Evolutionary conservation across 2,888 invertebrate species (phyloP).

Genomic region (Cryptus armator): DNA sequence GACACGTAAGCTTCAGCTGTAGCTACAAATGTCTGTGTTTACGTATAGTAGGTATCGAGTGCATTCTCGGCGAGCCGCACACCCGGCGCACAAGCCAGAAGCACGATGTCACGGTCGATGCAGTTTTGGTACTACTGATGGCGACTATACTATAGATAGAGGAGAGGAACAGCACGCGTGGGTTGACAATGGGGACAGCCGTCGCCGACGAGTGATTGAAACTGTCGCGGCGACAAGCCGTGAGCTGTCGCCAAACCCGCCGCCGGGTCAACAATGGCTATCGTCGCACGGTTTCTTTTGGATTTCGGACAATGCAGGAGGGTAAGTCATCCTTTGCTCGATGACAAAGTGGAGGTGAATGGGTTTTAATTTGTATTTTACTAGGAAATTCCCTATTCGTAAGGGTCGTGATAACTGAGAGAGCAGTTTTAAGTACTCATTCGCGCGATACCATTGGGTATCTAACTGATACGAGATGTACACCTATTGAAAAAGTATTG

Average conservation of each 20-base stretch:
- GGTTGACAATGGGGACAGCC: slow-evolving; percentile 59
- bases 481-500: too few relatives aligned
- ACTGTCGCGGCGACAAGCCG: slow-evolving; percentile 44
- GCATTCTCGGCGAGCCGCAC: slow-evolving; percentile 27
- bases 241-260: slow-evolving; percentile 26
- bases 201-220: slow-evolving; percentile 63
- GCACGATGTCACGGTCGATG: slow-evolving; percentile 52
- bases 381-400: too few relatives aligned
- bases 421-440: too few relatives aligned
- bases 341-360: not conserved
- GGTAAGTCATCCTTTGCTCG: not conserved
- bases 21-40: not conserved
- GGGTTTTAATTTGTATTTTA: too few relatives aligned
- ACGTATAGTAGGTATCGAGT: not conserved
- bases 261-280: slow-evolving; percentile 62
- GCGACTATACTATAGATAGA: slow-evolving; percentile 31
- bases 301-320: slow-evolving; percentile 4
- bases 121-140: slow-evolving; percentile 21
- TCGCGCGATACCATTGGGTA: too few relatives aligned
- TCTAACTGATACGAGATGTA: too few relatives aligned
- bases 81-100: slow-evolving; percentile 27
- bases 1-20: not conserved
- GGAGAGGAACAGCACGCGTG: slow-evolving; percentile 49
- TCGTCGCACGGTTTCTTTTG: slow-evolving; percentile 30
- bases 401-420: too few relatives aligned